Base-by-base conservation (phyloP, 2,797 vertebrate genomes). In the Sparidentex hasta region DNA sequence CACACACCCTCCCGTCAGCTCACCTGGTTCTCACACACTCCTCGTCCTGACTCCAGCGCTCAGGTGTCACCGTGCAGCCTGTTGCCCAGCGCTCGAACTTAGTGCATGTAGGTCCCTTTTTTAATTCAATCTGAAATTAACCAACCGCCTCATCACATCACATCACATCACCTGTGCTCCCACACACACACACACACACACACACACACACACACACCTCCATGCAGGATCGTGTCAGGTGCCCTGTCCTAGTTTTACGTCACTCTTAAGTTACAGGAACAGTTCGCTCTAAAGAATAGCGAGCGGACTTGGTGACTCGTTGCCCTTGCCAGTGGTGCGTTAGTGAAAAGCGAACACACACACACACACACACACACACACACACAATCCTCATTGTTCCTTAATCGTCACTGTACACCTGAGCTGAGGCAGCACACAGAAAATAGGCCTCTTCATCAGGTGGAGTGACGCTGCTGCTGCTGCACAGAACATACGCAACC, bases 1-100 rank as follows among this genome's bases (percentile, higher is more conserved):
- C 93, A 94, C 93, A 94, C 93, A 93, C 87, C 83, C 91, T 90
- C 83, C 80, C 79, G 68, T 58, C 66, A 56, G 52, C 57, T 85
- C 81, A 66, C 83, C 11, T 79, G 48, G 41, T 89, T 85, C 85
- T 87, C 90, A 84, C 90, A 90, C 84, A 67, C 80, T 83, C 63
- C 54, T 58, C 3, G 47, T 25, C 78, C 71, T 43, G n/a, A 71
- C 69, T 74, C 70, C 18, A 17, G 23, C 65, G 23, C 84, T 82
- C 71, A 57, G 78, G 81, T 89, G 13, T 76, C 76, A 54, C 55
- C 3, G 17, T 18, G 65, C 51, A 67, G 71, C 58, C 50, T 59
- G 48, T 56, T 4, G 61, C 70, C 0, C 64, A 54, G 51, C 12
- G 56, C 71, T 4, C 56, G 16, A 9, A 73, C n/a, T 23, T 1